Conservation (phyloP, 1,140 invertebrate species). For the Stegodyphus dumicola region DNA sequence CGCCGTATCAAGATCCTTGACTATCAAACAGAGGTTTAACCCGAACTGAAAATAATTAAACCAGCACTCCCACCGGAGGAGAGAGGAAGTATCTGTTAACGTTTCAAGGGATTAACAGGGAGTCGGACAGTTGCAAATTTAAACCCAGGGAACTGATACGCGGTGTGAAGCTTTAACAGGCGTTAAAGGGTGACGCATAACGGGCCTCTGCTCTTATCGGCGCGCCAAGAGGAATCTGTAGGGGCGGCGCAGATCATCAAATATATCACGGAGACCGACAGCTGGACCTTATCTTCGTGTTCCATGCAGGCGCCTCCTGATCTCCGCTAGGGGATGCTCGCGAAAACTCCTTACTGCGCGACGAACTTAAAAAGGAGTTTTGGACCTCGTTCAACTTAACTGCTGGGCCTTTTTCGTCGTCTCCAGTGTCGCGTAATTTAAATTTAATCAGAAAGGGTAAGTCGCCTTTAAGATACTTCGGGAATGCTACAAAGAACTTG, state of each 20-base stretch:
- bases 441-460: slow-evolving; percentile 38
- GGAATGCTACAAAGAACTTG: background rate
- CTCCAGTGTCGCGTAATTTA: slow-evolving; percentile 9
- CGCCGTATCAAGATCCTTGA: background rate
- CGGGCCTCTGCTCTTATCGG: slow-evolving; percentile 19
- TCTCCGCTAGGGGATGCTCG: slow-evolving; percentile 6
- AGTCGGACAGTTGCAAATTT: slow-evolving; percentile 53
- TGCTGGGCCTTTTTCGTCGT: slow-evolving; percentile 6
- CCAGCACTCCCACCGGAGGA: slow-evolving; percentile 3
- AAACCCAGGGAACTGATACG: slow-evolving; percentile 25
- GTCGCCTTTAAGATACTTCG: background rate
- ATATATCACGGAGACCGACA: slow-evolving; percentile 45
- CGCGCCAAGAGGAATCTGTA: slow-evolving; percentile 42
- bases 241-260: slow-evolving; percentile 41
- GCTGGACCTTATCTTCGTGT: slow-evolving; percentile 41
- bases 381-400: background rate
- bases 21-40: slow-evolving; percentile 1
- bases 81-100: slow-evolving; percentile 35
- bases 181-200: slow-evolving; percentile 48
- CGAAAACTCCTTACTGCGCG: slow-evolving; percentile 2
- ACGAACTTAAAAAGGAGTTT: background rate
- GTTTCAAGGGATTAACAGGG: slow-evolving; percentile 33
- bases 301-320: slow-evolving; percentile 18
- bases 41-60: slow-evolving; percentile 51
- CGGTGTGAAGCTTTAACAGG: slow-evolving; percentile 38